These are phyloP conservation scores for Alviniconcha strummeri DNA, from an alignment of 2,888 invertebrate genomes.

Conservation along the genomic window DNA sequence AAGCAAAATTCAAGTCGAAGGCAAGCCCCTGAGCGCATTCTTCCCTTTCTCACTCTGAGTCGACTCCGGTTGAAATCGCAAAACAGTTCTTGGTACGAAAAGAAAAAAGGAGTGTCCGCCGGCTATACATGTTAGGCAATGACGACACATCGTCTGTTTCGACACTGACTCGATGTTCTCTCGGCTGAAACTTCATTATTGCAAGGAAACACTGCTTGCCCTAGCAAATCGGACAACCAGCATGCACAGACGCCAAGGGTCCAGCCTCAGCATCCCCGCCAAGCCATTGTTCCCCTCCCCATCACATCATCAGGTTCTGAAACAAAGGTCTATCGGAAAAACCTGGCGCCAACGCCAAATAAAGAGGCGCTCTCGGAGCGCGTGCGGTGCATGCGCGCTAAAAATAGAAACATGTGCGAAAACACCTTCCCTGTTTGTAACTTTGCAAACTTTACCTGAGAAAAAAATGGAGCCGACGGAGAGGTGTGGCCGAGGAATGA, in stretches of 20 bases:
- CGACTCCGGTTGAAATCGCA: no score
- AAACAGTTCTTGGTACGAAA: no score
- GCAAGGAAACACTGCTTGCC: no score
- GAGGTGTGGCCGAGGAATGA: no score
- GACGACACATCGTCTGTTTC: no score
- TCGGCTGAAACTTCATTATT: no score
- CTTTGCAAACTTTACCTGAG: background rate
- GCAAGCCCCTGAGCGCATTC: no score
- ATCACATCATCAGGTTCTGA: background rate
- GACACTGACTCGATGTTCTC: no score
- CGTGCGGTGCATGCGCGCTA: constrained; percentile 11
- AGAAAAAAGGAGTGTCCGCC: no score
- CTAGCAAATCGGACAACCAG: background rate
- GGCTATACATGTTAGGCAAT: no score
- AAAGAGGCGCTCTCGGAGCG: constrained; percentile 8
- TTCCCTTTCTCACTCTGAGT: no score
- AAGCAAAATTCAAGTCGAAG: no score
- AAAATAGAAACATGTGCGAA: constrained; percentile 24
- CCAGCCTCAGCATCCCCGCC: background rate
- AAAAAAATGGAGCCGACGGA: background rate
- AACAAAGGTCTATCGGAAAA: constrained; percentile 26
- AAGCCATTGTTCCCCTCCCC: constrained; percentile 7
- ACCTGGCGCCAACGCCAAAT: constrained; percentile 30
- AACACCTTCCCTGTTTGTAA: background rate
- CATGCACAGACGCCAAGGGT: background rate